A percentile compares a stretch with the other conserved stretches of the same genome.
Evolutionary conservation across 2,888 invertebrate genomes (phyloP).

Genomic region (Drosophila aldrichi): DNA sequence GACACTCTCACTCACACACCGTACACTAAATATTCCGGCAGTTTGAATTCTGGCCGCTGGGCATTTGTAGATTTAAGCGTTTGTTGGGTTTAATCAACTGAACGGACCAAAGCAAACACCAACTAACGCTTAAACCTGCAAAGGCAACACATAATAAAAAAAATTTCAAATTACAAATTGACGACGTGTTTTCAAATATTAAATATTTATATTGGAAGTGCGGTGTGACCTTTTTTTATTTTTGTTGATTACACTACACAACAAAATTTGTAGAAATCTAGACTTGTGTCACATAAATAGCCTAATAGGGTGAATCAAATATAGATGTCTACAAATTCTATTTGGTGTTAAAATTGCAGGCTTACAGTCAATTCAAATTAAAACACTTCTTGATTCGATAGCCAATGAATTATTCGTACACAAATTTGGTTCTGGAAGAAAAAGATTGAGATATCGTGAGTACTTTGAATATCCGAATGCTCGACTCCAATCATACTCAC

Average conservation of each 20-base stretch:
- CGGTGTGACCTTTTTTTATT: neutral
- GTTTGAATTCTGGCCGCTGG: neutral
- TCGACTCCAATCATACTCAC: too few relatives aligned
- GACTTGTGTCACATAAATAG: too few relatives aligned
- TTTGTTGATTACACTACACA: neutral
- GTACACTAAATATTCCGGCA: neutral
- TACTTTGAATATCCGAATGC: too few relatives aligned
- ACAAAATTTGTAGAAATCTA: neutral
- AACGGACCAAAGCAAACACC: constrained; percentile 22
- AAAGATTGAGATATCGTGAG: too few relatives aligned
- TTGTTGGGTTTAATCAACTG: constrained; percentile 28
- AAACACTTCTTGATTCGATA: too few relatives aligned
- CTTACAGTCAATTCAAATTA: too few relatives aligned
- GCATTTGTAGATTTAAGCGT: constrained; percentile 10
- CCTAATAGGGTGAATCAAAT: too few relatives aligned
- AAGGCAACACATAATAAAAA: constrained; percentile 7
- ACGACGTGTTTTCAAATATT: constrained; percentile 16
- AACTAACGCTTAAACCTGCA: constrained; percentile 6
- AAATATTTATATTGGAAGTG: constrained; percentile 45
- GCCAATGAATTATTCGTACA: too few relatives aligned
- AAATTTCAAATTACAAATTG: constrained; percentile 4
- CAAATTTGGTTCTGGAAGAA: too few relatives aligned
- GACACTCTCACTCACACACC: neutral
- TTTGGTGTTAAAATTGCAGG: too few relatives aligned
- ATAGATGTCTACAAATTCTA: too few relatives aligned